Evolutionary conservation across 2,888 invertebrate species (phyloP).

Genomic region (Callosobruchus maculatus): DNA sequence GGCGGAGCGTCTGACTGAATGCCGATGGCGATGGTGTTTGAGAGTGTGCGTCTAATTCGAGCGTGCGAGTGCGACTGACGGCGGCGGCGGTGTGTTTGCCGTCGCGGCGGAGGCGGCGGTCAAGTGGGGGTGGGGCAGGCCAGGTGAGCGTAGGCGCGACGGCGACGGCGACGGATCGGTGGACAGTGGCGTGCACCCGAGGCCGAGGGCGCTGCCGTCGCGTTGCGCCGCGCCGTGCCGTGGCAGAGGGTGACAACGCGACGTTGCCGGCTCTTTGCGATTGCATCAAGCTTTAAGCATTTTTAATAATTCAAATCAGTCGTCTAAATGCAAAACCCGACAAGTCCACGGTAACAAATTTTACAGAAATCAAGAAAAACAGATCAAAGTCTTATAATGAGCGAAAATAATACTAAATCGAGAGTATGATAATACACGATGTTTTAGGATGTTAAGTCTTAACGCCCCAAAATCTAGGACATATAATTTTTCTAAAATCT

Average conservation of each 20-base stretch:
- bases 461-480: no score
- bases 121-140: constrained; percentile 54
- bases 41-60: constrained; percentile 24
- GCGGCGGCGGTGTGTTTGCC: constrained; percentile 38
- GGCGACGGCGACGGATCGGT: constrained; percentile 38
- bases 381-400: no score
- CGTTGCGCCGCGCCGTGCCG: constrained; percentile 39
- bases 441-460: no score
- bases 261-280: constrained; percentile 48
- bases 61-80: constrained; percentile 35
- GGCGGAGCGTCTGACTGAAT: constrained; percentile 5
- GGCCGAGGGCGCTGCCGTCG: constrained; percentile 2
- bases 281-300: constrained; percentile 42
- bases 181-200: constrained; percentile 4
- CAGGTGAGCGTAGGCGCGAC: constrained; percentile 60
- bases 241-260: constrained; percentile 59
- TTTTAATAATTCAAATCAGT: background rate
- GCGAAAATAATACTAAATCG: no score
- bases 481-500: no score
- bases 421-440: no score
- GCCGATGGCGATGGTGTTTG: constrained; percentile 18
- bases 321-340: no score
- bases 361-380: no score
- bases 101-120: constrained; percentile 30
- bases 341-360: no score